phyloP scores from a whole-genome alignment of 30 jellyfish, hydroid and myxozoan genomes.

The Kudoa iwatai region DNA sequence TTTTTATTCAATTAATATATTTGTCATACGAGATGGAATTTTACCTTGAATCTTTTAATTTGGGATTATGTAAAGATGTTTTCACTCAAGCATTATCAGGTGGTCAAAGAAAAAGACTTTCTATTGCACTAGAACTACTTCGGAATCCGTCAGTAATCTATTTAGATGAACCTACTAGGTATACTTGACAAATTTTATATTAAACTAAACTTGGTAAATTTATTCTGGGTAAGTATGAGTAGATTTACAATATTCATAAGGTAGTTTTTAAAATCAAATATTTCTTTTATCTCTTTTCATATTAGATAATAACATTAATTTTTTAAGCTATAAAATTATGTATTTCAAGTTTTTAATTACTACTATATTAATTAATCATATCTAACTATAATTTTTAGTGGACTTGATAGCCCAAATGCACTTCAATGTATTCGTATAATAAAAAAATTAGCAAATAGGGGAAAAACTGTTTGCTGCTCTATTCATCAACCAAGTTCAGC shows the following conservation, averaged over 20 bases:
- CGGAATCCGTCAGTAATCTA: slow-evolving; percentile 82
- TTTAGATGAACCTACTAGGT: slow-evolving; percentile 96
- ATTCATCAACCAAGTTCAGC: slow-evolving; percentile 87
- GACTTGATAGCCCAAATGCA: slow-evolving; percentile 64
- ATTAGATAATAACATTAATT: no score
- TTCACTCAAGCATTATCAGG: slow-evolving; percentile 85
- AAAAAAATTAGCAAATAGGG: slow-evolving; percentile 46
- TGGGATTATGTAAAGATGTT: no score
- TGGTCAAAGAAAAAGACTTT: slow-evolving; percentile 67
- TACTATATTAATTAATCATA: neutral
- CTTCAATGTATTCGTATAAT: slow-evolving; percentile 50
- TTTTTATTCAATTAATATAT: neutral
- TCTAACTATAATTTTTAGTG: slow-evolving; percentile 7
- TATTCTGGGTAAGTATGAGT: no score
- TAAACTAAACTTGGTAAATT: no score
- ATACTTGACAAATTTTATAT: neutral
- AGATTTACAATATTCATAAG: no score
- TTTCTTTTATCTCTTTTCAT: no score
- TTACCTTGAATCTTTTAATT: neutral
- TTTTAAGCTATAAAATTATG: no score
- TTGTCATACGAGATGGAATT: neutral
- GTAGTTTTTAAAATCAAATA: no score
- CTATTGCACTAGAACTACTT: slow-evolving; percentile 76
- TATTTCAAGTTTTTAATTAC: no score
- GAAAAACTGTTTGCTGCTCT: slow-evolving; percentile 48